Evolutionary conservation across 2,113 vertebrate genomes (phyloP).

Genomic region (Oceanodroma tethys): DNA sequence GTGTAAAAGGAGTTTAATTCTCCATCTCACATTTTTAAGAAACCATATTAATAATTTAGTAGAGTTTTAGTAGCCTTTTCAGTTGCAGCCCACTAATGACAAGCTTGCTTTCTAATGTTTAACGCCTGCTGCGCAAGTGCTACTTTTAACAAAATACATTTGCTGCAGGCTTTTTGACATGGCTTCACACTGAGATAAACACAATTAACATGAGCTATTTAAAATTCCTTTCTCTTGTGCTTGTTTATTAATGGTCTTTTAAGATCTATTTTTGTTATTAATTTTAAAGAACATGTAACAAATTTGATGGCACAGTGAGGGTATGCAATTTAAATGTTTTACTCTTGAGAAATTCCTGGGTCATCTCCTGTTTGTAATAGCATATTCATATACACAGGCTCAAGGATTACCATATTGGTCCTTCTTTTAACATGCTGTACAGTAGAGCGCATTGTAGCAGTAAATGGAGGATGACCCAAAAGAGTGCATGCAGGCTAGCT

Average conservation of each 20-base stretch:
- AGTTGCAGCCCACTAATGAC: constrained; percentile 38
- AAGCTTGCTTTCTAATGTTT: constrained; percentile 58
- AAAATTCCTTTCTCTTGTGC: constrained; percentile 52
- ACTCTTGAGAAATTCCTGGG: not conserved
- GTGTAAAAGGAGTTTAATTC: constrained; percentile 22
- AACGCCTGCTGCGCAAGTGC: constrained; percentile 59
- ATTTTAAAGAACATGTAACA: not conserved
- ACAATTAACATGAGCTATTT: constrained; percentile 73
- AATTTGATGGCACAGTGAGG: not conserved
- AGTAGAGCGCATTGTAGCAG: not conserved
- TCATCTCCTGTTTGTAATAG: not conserved
- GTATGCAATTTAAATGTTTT: not conserved
- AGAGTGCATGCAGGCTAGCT: not conserved
- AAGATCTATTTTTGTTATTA: constrained; percentile 26
- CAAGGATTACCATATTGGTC: not conserved
- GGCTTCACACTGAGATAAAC: constrained; percentile 73
- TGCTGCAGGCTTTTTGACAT: constrained; percentile 69
- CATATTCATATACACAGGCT: not conserved
- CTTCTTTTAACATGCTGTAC: not conserved
- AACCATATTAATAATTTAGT: constrained; percentile 61
- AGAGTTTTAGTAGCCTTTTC: constrained; percentile 41
- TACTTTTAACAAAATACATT: constrained; percentile 70
- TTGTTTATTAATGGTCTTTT: constrained; percentile 68
- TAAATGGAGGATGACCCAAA: not conserved
- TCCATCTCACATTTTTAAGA: constrained; percentile 12